phyloP scores from a whole-genome alignment of 1,140 invertebrate species.

The Drosophila pallidifrons region DNA sequence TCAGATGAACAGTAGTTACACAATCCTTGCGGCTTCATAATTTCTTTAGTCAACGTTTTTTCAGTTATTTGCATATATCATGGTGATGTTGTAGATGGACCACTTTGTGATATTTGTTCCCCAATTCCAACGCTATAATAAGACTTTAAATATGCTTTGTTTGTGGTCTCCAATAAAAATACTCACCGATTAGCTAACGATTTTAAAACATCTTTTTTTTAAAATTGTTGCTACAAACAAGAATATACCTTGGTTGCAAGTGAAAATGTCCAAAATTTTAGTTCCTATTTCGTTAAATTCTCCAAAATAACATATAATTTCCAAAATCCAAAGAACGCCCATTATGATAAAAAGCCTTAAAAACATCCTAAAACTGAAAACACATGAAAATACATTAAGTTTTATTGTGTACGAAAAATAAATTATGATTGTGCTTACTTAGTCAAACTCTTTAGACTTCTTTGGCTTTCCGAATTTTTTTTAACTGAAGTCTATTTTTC shows the following conservation, averaged over 20 bases:
- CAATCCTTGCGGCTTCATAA: too few species aligned
- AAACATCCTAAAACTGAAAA: constrained; percentile 87
- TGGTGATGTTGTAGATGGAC: background rate
- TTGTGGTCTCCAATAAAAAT: background rate
- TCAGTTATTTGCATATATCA: too few species aligned
- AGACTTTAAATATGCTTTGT: too few species aligned
- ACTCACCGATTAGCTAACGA: constrained; percentile 49
- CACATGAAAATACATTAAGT: constrained; percentile 56
- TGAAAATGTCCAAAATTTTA: constrained; percentile 70
- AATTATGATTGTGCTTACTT: constrained; percentile 27
- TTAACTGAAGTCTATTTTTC: constrained; percentile 18
- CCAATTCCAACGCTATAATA: background rate
- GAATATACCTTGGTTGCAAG: constrained; percentile 86
- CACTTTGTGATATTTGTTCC: background rate
- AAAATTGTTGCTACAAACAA: constrained; percentile 87
- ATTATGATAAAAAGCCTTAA: constrained; percentile 90
- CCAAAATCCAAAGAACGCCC: constrained; percentile 90
- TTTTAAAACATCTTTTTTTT: constrained; percentile 36
- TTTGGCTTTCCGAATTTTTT: background rate
- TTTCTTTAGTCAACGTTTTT: too few species aligned
- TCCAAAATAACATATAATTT: constrained; percentile 85
- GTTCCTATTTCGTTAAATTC: background rate
- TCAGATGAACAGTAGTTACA: too few species aligned
- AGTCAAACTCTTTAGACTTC: constrained; percentile 18
- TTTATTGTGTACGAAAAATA: constrained; percentile 26